Conservation (phyloP, 2,888 invertebrate species). For the Globia sparganii region DNA sequence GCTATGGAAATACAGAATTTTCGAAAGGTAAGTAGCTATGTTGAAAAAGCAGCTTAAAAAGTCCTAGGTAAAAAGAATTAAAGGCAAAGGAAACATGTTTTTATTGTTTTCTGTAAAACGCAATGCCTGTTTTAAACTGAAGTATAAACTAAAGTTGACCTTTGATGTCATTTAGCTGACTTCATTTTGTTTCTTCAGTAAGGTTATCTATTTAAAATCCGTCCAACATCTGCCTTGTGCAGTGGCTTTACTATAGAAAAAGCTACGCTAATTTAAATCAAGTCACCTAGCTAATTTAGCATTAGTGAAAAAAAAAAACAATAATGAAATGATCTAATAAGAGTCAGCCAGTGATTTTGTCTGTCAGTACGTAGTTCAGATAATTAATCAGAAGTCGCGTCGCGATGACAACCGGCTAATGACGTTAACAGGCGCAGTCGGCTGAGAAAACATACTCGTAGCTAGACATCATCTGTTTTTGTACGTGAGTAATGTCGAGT, state of each 20-base stretch:
- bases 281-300: background rate
- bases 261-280: background rate
- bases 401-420: slow-evolving; percentile 72
- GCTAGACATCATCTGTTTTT: slow-evolving; percentile 63
- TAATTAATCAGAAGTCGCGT: slow-evolving; percentile 69
- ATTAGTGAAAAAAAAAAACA: slow-evolving; percentile 24
- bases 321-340: slow-evolving; percentile 58
- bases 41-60: background rate
- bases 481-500: slow-evolving; percentile 60
- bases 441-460: slow-evolving; percentile 67
- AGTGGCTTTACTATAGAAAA: background rate
- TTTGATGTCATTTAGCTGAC: too few species aligned
- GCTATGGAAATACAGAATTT: background rate
- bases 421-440: slow-evolving; percentile 69
- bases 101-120: background rate
- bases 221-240: too few species aligned
- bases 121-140: background rate
- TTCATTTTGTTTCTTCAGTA: background rate
- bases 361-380: slow-evolving; percentile 62
- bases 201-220: background rate
- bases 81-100: background rate
- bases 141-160: background rate
- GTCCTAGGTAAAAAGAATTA: background rate
- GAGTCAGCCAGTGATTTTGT: slow-evolving; percentile 65
- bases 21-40: background rate